Base-by-base conservation (phyloP, 1,140 invertebrate genomes). In the Belonocnema kinseyi region DNA sequence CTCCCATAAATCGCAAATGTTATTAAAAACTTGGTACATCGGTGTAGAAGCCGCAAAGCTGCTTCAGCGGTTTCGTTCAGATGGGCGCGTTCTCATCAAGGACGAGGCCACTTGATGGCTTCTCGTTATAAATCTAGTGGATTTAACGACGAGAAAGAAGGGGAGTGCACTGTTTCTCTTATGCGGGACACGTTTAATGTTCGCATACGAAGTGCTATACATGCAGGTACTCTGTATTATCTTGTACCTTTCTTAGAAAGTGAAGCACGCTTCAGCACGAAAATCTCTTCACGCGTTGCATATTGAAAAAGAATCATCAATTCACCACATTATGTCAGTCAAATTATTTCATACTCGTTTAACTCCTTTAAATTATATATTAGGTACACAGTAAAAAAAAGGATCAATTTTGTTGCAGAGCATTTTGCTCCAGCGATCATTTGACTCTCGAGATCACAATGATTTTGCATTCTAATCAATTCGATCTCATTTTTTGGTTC, bases 161-260 rank as follows among this genome's bases (percentile, higher is more conserved):
- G 74, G 61, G 26, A 26, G 8, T 66, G 21, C 61, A 66, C 61
- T 78, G 78, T 74, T 77, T 78, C 78, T 81, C 77, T 81, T 77
- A 81, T 82, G 76, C 79, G 76, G 72, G 79, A 81, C 79, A 82
- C 78, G 83, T 84, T 84, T 84, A 80, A 79, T 81, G 81, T 70
- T 74, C 66, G 16, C 56, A 54, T 71, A 71, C 74, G 70, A 73
- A 74, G 74, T 75, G 75, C 66, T 71, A 50, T 54, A 74, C 75
- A 77, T 56, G 72, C 40, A 46, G 40, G 40, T 46, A 46, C 40
- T 10, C 40, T 46, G 40, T 58, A 82, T 78, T 75, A 78, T 78
- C 78, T 74, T 73, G 50, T 73, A 74, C 56, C 78, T 66, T 66
- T 66, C 58, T 66, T 66, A 26, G 58, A 66, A 66, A 66, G 58